Conservation (phyloP, 2,888 invertebrate species). For the Diarsia rubi region DNA sequence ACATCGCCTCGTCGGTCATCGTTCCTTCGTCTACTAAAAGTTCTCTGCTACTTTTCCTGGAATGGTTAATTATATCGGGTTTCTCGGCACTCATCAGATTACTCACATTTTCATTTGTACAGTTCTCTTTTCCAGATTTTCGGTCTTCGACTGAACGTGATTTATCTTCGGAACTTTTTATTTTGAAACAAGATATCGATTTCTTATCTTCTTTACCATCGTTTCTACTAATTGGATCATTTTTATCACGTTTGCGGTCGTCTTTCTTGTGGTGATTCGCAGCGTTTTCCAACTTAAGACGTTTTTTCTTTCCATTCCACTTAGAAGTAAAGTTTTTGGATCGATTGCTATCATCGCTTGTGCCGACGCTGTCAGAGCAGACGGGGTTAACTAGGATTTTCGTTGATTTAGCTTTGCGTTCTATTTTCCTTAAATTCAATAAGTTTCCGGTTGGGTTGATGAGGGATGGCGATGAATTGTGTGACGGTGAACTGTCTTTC, state of each 20-base stretch:
- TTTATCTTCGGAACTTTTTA: slow-evolving; percentile 86
- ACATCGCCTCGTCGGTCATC: slow-evolving; percentile 78
- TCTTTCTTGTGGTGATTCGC: slow-evolving; percentile 73
- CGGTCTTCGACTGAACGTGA: slow-evolving; percentile 83
- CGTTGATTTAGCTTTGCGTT: slow-evolving; percentile 87
- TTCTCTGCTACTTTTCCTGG: slow-evolving; percentile 81
- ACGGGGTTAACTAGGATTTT: slow-evolving; percentile 89
- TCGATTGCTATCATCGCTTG: slow-evolving; percentile 86
- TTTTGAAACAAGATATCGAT: slow-evolving; percentile 89
- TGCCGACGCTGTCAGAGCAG: slow-evolving; percentile 84
- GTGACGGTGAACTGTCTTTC: slow-evolving; percentile 80
- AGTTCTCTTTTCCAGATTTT: slow-evolving; percentile 84
- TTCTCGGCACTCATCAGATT: slow-evolving; percentile 82
- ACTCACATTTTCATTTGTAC: slow-evolving; percentile 86
- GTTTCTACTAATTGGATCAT: slow-evolving; percentile 81
- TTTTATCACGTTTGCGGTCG: slow-evolving; percentile 78
- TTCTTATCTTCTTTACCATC: slow-evolving; percentile 85
- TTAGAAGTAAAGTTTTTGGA: slow-evolving; percentile 81
- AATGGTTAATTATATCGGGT: slow-evolving; percentile 86
- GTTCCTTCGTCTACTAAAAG: slow-evolving; percentile 82
- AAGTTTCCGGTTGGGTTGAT: slow-evolving; percentile 82
- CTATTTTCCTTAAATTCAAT: slow-evolving; percentile 86
- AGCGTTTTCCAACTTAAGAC: slow-evolving; percentile 80
- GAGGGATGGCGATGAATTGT: slow-evolving; percentile 81
- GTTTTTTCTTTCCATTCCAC: slow-evolving; percentile 89